Evolutionary conservation across 2,888 invertebrate genomes (phyloP).

Genomic region (Tenthredo amoena): DNA sequence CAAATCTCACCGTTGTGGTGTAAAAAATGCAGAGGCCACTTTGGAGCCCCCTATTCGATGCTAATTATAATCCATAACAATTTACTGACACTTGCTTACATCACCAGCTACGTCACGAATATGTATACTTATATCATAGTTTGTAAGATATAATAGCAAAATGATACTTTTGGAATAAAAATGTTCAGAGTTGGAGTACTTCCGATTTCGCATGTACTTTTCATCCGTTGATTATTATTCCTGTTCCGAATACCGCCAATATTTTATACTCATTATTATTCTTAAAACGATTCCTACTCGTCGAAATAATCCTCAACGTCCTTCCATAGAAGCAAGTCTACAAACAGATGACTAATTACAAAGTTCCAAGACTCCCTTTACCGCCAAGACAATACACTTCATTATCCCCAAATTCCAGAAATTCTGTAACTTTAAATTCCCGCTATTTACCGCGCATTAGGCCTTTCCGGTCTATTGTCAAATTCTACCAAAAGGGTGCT

Average conservation of each 20-base stretch:
- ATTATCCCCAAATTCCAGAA: not conserved
- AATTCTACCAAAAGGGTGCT: not conserved
- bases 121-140: not conserved
- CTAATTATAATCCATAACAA: not conserved
- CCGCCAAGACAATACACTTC: not conserved
- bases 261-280: not conserved
- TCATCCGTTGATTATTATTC: not conserved
- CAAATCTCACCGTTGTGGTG: constrained; percentile 19
- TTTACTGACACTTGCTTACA: not conserved
- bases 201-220: not conserved
- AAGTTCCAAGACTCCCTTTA: not conserved
- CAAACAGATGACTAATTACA: not conserved
- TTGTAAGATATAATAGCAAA: not conserved
- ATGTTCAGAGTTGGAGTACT: not conserved
- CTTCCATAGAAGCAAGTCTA: not conserved
- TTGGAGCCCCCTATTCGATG: not conserved
- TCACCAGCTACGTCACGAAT: too few relatives aligned
- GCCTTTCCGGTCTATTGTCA: not conserved
- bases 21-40: not conserved
- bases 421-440: not conserved
- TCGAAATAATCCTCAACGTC: not conserved
- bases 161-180: not conserved
- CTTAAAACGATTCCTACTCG: not conserved
- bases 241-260: not conserved
- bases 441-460: not conserved